phyloP scores from a whole-genome alignment of 2,113 vertebrate genomes.

The Cranoglanis bouderius region DNA sequence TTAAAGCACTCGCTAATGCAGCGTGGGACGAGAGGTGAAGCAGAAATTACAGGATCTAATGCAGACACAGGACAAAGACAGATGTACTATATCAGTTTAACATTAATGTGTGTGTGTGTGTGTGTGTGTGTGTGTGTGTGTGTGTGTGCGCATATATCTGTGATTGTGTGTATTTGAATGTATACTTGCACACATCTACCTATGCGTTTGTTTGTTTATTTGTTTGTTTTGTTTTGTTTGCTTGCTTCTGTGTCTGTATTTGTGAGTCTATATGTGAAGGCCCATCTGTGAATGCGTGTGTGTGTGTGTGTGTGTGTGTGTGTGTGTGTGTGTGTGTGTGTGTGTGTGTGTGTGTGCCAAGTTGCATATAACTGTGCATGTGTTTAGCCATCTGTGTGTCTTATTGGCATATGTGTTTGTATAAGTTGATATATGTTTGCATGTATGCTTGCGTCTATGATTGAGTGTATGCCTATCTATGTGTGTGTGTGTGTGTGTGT shows the following conservation, averaged over 20 bases:
- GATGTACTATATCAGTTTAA: background rate
- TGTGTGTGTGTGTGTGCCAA: background rate
- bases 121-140: constrained; percentile 31
- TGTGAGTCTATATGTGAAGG: background rate
- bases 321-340: background rate
- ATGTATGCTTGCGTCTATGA: too few relatives aligned
- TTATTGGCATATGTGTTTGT: too few relatives aligned
- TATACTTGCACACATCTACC: background rate
- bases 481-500: background rate
- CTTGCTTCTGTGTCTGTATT: constrained; percentile 33
- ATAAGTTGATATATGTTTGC: too few relatives aligned
- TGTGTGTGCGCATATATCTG: constrained; percentile 70
- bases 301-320: constrained; percentile 17
- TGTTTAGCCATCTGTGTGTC: too few relatives aligned
- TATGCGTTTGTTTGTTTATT: constrained; percentile 39
- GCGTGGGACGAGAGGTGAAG: background rate
- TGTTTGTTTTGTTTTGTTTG: constrained; percentile 21
- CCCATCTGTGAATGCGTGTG: too few relatives aligned
- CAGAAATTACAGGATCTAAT: background rate
- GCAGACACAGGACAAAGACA: background rate
- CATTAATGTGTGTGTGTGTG: constrained; percentile 7
- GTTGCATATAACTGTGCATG: too few relatives aligned
- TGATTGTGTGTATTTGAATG: constrained; percentile 46
- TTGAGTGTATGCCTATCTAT: background rate
- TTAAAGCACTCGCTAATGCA: background rate